Evolutionary conservation across 2,888 invertebrate species (phyloP), one percentile per base, ranked within the genome.

Genomic region (Drosophila cognata): DNA sequence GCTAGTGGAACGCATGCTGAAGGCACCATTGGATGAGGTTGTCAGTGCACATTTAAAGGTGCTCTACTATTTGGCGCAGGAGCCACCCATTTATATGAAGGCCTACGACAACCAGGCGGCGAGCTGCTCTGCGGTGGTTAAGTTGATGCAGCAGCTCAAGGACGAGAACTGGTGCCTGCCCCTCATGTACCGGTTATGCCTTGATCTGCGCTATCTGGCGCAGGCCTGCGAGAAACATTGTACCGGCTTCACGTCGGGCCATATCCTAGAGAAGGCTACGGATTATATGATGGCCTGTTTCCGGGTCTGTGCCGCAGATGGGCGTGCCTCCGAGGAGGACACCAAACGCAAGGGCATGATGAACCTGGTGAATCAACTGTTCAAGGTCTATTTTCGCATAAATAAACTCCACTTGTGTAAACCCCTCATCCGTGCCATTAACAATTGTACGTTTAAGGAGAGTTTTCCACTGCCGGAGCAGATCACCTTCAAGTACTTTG

Each of bases 101-200:
- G 97, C 98, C 0, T 98, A 97, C 91, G 95, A 95, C 74, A 94
- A 96, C 77, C 98, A 99, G 91, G 96, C 96, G 82, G 93, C 94
- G 8, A 95, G 97, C 82, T 96, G 97, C 0, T 96, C 97, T 81
- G 94, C 95, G 0, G 95, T 98, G 53, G 96, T 96, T 0, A 97
- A 97, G 92, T 94, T 98, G 63, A 94, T 99, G 56, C 98, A 98
- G 92, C 94, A 95, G 38, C 96, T 97, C 82, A 98, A 97, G 84
- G 99, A 99, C 83, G 98, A 98, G 89, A 99, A 99, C 93, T 99
- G 99, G 99, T 96, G 97, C 82, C 93, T 99, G n/a, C 97, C 98
- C 0, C 95, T 99, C 11, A 97, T 99, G 96, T 98, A 97, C 90
- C 95, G 96, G 0, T 95, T 97, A 18, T 98, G 98, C 88, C 94